Evolutionary conservation across 2,888 invertebrate species (phyloP), one percentile per base, ranked within the genome.

Genomic region (Synanthedon andrenaeformis): DNA sequence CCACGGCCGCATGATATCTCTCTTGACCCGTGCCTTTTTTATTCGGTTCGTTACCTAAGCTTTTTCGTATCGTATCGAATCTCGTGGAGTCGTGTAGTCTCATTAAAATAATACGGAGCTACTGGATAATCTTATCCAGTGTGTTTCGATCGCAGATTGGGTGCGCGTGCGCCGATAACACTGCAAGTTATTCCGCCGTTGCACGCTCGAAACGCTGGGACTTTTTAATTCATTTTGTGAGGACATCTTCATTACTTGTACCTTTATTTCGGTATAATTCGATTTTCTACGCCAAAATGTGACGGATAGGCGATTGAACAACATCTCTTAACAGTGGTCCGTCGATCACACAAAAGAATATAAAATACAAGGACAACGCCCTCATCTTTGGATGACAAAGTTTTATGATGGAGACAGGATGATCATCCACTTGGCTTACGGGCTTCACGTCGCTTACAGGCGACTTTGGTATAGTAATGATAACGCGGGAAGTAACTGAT

Each of bases 81-180:
- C 87, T 84, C 76, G 69, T 62, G 67, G 76, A 86, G 81, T 85
- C 84, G 85, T 84, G 86, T 86, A 84, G 86, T 84, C 87, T 87
- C 87, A 87, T 87, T 87, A 87, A 87, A 87, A 87, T 87, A 85
- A 87, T 87, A 85, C 86, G 82, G 80, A 74, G 86, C 87, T 86
- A 86, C 86, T 70, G 87, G 85, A 87, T 87, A 84, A 87, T 87
- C 86, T 87, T 87, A 87, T 87, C 87, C 86, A 69, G 78, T 82
- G 79, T 82, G 80, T 83, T 85, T 78, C 79, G 84, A 87, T 87
- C 87, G 81, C 76, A 81, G 87, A 87, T 86, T 81, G 84, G 81
- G 80, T 80, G 86, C 86, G 85, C 87, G 85, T 86, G 87, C 83
- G 75, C 59, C 78, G 87, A 87, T 86, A 87, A 79, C 80, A 74